Conservation (phyloP, 2,888 invertebrate species). For the Aphidius colemani region DNA sequence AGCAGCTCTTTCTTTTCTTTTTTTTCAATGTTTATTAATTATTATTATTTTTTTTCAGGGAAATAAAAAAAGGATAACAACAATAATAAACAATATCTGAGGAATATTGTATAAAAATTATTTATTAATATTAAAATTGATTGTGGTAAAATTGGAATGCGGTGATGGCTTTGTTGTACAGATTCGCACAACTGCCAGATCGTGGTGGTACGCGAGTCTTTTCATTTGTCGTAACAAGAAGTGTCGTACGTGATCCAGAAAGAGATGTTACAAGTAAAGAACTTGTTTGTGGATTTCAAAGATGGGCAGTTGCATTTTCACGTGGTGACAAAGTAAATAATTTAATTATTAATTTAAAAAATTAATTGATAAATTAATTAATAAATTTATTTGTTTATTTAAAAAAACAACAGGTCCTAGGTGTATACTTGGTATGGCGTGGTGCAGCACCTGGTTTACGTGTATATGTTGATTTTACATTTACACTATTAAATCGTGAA, state of each 20-base stretch:
- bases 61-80: too few species aligned
- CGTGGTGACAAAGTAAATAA: conserved; percentile 71
- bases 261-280: conserved; percentile 82
- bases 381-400: too few species aligned
- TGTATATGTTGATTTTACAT: conserved; percentile 79
- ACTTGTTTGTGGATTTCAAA: conserved; percentile 80
- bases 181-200: conserved; percentile 82
- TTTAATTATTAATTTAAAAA: not conserved
- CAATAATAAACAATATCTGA: too few species aligned
- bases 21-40: too few species aligned
- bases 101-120: too few species aligned
- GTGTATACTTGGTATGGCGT: conserved; percentile 78
- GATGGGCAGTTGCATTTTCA: conserved; percentile 81
- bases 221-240: conserved; percentile 81
- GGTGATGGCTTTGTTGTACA: conserved; percentile 78
- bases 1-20: too few species aligned
- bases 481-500: conserved; percentile 78
- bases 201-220: conserved; percentile 82
- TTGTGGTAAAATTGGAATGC: conserved; percentile 52
- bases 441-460: conserved; percentile 76
- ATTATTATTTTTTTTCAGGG: too few species aligned
- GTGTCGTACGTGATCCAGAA: conserved; percentile 76
- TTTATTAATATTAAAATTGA: not conserved
- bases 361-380: conserved; percentile 45
- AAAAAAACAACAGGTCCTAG: conserved; percentile 65